A percentile compares a stretch with the other conserved stretches of the same genome.
These are phyloP conservation scores for Phataginus tricuspis DNA, from an alignment of 2,797 vertebrate genomes.

Conservation along the genomic window DNA sequence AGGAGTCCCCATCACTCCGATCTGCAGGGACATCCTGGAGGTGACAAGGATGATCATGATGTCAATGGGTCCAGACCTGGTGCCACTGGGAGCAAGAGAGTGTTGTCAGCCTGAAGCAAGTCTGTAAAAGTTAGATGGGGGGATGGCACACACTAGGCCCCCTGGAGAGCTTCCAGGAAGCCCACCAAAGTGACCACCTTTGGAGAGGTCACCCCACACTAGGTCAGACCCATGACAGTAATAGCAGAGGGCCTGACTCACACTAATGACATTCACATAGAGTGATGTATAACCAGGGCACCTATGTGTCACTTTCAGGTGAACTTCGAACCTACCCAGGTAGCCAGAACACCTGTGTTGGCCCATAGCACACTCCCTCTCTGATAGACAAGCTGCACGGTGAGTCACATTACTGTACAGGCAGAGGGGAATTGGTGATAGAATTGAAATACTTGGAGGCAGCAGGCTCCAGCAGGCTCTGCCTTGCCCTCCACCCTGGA, in stretches of 20 bases:
- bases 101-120: background rate
- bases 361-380: too few species aligned
- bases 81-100: background rate
- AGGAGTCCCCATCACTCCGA: background rate
- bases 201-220: background rate
- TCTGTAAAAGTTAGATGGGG: background rate
- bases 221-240: background rate
- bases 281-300: background rate
- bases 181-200: background rate
- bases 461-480: background rate
- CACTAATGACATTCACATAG: background rate
- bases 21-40: background rate
- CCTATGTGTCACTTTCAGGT: background rate
- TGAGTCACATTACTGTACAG: background rate
- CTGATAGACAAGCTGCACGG: background rate
- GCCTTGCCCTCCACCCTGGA: background rate
- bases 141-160: background rate
- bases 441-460: background rate
- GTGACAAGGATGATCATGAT: background rate
- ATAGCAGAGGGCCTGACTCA: too few species aligned
- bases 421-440: background rate
- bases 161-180: background rate
- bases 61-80: background rate
- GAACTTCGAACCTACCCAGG: background rate
- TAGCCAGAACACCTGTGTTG: background rate